These are phyloP conservation scores for Trichogramma pretiosum DNA, from an alignment of 1,140 invertebrate species.

Conservation along the genomic window DNA sequence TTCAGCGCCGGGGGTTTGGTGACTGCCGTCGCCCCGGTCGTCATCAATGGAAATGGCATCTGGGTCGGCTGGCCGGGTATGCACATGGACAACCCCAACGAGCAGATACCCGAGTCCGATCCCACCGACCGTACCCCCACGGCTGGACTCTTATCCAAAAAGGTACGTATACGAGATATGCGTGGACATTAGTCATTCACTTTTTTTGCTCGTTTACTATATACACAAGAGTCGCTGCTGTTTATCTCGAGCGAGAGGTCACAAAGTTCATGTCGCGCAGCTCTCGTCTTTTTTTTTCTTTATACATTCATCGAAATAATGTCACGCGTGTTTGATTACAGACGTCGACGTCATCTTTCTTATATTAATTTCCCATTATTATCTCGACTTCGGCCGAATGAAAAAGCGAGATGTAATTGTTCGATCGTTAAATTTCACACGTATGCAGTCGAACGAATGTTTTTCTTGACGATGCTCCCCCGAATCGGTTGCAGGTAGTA, in stretches of 20 bases:
- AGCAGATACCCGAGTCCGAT: constrained; percentile 75
- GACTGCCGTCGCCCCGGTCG: constrained; percentile 81
- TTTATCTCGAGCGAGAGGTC: too few relatives aligned
- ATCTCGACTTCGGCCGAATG: too few relatives aligned
- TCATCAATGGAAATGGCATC: constrained; percentile 70
- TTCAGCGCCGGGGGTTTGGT: constrained; percentile 77
- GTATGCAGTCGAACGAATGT: background rate
- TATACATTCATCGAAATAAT: too few relatives aligned
- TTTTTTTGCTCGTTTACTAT: too few relatives aligned
- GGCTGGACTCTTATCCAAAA: constrained; percentile 69
- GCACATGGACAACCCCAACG: constrained; percentile 62
- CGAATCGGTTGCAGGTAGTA: constrained; percentile 66
- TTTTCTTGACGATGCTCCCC: too few relatives aligned
- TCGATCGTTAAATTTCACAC: background rate
- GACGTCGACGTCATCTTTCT: background rate
- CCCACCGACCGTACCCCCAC: constrained; percentile 76
- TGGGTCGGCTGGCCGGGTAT: constrained; percentile 89
- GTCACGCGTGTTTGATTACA: too few relatives aligned
- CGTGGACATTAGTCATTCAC: too few relatives aligned
- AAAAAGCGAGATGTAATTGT: background rate
- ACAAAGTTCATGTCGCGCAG: too few relatives aligned
- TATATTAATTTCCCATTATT: background rate
- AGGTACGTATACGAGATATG: too few relatives aligned
- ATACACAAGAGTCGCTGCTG: too few relatives aligned
- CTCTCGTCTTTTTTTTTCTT: too few relatives aligned